Evolutionary conservation across 2,113 vertebrate species (phyloP).

Genomic region (Herpailurus yagouaroundi): DNA sequence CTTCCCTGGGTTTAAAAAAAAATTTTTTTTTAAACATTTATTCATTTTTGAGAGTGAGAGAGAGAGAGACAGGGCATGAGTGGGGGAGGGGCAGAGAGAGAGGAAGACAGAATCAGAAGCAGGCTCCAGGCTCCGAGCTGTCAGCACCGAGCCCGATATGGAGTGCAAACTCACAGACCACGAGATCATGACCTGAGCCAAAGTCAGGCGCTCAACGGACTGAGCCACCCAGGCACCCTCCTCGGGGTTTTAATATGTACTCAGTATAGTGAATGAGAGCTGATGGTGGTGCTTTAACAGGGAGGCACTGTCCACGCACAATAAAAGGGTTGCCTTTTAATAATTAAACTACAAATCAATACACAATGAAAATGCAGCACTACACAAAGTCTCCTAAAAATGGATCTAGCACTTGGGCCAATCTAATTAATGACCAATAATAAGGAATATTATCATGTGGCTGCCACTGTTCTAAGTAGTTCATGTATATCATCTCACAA

Average conservation of each 20-base stretch:
- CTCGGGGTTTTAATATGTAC: neutral
- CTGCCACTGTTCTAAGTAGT: neutral
- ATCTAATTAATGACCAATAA: neutral
- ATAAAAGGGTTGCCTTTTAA: neutral
- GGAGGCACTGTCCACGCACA: neutral
- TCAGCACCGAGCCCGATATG: too few species aligned
- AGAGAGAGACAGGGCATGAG: too few species aligned
- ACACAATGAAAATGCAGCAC: neutral
- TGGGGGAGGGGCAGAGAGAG: too few species aligned
- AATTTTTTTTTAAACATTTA: too few species aligned
- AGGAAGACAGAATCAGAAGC: too few species aligned
- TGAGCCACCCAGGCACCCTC: too few species aligned
- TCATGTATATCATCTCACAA: neutral
- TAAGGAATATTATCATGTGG: neutral
- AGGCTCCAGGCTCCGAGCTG: too few species aligned
- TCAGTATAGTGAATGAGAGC: neutral
- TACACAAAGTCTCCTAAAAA: neutral
- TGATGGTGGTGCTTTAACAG: neutral
- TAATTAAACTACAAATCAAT: neutral
- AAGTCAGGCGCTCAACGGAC: too few species aligned
- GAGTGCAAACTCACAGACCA: too few species aligned
- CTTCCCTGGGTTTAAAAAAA: neutral
- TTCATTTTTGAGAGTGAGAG: too few species aligned
- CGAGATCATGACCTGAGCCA: too few species aligned
- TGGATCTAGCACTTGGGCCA: neutral